phyloP scores from a whole-genome alignment of 1,140 invertebrate genomes.

The Meloidogyne floridensis region DNA sequence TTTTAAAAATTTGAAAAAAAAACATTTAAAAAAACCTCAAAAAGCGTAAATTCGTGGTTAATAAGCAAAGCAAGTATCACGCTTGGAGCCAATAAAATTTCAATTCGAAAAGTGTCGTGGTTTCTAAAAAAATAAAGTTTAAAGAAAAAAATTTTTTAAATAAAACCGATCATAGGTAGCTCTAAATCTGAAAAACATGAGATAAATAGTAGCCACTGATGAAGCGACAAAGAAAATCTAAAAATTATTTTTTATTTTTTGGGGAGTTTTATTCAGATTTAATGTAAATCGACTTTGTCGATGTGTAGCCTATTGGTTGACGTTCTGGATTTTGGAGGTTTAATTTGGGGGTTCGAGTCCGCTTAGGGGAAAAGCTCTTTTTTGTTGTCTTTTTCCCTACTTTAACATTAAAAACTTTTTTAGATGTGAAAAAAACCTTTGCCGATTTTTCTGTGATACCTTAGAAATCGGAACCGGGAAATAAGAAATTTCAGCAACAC shows the following conservation, averaged over 20 bases:
- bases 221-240: slow-evolving; percentile 82
- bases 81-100: slow-evolving; percentile 87
- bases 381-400: no score
- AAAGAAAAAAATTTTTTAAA: not conserved
- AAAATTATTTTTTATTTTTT: slow-evolving; percentile 30
- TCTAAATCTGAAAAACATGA: slow-evolving; percentile 96
- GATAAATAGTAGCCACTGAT: slow-evolving; percentile 85
- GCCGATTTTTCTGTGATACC: no score
- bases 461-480: no score
- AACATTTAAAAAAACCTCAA: slow-evolving; percentile 88
- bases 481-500: no score
- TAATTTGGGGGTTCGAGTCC: no score
- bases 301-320: no score
- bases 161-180: slow-evolving; percentile 63
- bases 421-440: no score
- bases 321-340: no score
- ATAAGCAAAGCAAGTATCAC: slow-evolving; percentile 83
- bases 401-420: no score
- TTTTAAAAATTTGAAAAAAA: slow-evolving; percentile 99
- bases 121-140: slow-evolving; percentile 34
- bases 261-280: not conserved
- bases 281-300: no score
- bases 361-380: no score
- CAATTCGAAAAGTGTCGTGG: slow-evolving; percentile 76
- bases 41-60: slow-evolving; percentile 39